phyloP scores from a whole-genome alignment of 1,140 invertebrate genomes.

The Heliconius melpomene region DNA sequence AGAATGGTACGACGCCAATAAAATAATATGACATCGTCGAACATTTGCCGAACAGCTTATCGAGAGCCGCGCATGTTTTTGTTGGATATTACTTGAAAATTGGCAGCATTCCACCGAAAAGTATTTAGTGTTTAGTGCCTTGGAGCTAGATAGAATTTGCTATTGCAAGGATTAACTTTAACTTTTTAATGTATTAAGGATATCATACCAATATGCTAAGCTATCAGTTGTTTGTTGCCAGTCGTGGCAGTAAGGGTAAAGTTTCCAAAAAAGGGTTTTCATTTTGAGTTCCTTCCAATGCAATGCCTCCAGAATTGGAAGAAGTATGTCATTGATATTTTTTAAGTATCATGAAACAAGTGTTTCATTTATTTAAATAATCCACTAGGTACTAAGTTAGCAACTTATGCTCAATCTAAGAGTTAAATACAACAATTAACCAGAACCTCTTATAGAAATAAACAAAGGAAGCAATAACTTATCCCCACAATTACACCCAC shows the following conservation, averaged over 20 bases:
- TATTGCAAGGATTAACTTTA: neutral
- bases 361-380: too few relatives aligned
- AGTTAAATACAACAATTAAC: too few relatives aligned
- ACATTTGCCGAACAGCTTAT: constrained; percentile 6
- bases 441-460: neutral
- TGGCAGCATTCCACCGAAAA: constrained; percentile 2
- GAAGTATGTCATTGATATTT: too few relatives aligned
- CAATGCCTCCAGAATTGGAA: too few relatives aligned
- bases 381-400: too few relatives aligned
- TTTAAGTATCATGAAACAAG: too few relatives aligned
- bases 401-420: too few relatives aligned
- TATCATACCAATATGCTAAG: neutral
- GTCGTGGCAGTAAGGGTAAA: too few relatives aligned
- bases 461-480: constrained; percentile 29
- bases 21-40: constrained; percentile 3
- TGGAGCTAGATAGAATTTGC: neutral
- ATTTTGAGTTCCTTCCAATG: too few relatives aligned
- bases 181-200: neutral
- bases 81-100: neutral
- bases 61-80: neutral
- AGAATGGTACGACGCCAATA: constrained; percentile 1
- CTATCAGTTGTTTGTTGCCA: too few relatives aligned
- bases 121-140: constrained; percentile 6
- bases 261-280: too few relatives aligned
- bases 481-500: constrained; percentile 37